A percentile compares a stretch with the other conserved stretches of the same genome.
phyloP scores from a whole-genome alignment of 2,888 invertebrate genomes.

The Graphium colonna region DNA sequence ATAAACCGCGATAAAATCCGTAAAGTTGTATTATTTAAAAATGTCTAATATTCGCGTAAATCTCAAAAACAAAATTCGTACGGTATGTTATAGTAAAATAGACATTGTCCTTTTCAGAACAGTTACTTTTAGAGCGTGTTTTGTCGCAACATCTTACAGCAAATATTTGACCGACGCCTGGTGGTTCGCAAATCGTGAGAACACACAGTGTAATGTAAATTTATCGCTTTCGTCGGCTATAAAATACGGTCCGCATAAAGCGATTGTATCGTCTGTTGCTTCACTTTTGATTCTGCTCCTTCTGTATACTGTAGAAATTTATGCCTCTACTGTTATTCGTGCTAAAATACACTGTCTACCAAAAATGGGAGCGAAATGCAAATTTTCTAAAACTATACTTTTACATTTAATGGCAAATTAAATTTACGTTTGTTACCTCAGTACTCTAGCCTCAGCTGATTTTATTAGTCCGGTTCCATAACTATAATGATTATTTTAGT shows the following conservation, averaged over 20 bases:
- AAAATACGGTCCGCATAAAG: constrained; percentile 1
- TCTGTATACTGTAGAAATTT: neutral
- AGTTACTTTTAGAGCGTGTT: neutral
- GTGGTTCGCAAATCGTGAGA: constrained; percentile 32
- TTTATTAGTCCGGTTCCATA: too few relatives aligned
- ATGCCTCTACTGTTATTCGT: neutral
- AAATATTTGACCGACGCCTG: constrained; percentile 39
- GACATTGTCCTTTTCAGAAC: too few relatives aligned
- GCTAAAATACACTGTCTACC: neutral
- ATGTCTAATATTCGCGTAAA: too few relatives aligned
- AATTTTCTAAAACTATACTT: too few relatives aligned
- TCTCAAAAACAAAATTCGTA: too few relatives aligned
- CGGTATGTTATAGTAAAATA: too few relatives aligned
- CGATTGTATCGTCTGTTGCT: constrained; percentile 10
- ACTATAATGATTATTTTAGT: too few relatives aligned
- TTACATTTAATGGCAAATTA: too few relatives aligned
- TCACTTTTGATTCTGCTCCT: neutral
- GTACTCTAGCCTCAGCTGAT: too few relatives aligned
- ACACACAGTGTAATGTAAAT: constrained; percentile 37
- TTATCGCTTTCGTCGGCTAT: constrained; percentile 31
- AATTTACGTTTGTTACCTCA: too few relatives aligned
- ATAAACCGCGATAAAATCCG: too few relatives aligned
- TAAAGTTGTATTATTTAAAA: too few relatives aligned
- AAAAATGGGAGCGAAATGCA: neutral
- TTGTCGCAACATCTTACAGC: constrained; percentile 27